phyloP scores from a whole-genome alignment of 2,113 vertebrate species.

The Plotosus lineatus region DNA sequence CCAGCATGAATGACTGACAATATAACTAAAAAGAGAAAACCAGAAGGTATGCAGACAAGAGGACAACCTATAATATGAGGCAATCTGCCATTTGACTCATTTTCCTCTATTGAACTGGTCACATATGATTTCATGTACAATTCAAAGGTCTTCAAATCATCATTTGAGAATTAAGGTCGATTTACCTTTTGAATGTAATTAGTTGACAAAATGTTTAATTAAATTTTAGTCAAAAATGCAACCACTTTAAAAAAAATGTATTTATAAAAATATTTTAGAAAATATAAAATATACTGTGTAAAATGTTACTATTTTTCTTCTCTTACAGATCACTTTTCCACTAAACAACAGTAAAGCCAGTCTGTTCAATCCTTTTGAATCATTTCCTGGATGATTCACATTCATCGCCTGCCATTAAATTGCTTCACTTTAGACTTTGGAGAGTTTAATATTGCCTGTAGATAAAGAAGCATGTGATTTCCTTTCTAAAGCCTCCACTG shows the following conservation, averaged over 20 bases:
- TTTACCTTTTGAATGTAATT: too few species aligned
- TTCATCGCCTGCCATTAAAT: not conserved
- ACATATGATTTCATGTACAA: too few species aligned
- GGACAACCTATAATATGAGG: too few species aligned
- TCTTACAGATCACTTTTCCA: constrained; percentile 10
- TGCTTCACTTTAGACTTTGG: constrained; percentile 26
- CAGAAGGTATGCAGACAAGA: too few species aligned
- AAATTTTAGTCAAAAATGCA: not conserved
- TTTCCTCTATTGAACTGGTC: too few species aligned
- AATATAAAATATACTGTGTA: constrained; percentile 1
- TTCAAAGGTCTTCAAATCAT: not conserved
- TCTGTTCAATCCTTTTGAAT: constrained; percentile 1
- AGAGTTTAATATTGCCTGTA: constrained; percentile 25
- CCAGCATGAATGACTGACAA: too few species aligned
- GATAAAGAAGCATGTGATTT: constrained; percentile 21
- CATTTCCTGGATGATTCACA: constrained; percentile 19
- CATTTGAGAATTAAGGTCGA: too few species aligned
- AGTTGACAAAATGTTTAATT: too few species aligned
- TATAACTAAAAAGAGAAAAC: too few species aligned
- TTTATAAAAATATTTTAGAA: not conserved
- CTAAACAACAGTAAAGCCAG: not conserved
- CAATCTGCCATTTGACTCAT: too few species aligned
- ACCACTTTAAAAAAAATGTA: not conserved
- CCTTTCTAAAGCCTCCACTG: constrained; percentile 17
- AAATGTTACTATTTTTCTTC: not conserved